These are phyloP conservation scores for Philantomba maxwellii DNA, from an alignment of 2,113 vertebrate genomes.

Conservation along the genomic window DNA sequence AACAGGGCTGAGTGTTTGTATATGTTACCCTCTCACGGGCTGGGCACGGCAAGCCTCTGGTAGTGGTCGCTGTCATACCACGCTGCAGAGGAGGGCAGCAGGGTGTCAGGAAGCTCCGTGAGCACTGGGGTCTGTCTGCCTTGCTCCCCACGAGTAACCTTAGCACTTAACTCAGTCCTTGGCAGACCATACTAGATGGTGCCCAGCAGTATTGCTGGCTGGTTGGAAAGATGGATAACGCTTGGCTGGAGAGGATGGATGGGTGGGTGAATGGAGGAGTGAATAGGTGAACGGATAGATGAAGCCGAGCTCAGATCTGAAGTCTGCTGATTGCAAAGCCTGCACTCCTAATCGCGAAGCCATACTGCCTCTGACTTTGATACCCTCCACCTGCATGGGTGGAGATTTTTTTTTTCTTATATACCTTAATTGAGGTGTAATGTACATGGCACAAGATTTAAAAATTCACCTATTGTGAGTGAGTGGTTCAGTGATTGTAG, in stretches of 20 bases:
- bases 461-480: background rate
- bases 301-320: background rate
- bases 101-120: background rate
- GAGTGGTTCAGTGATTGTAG: background rate
- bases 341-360: background rate
- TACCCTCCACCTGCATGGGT: background rate
- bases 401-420: background rate
- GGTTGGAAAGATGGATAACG: background rate
- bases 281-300: accelerated
- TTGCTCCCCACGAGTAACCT: background rate
- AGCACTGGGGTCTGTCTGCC: background rate
- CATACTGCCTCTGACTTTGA: background rate
- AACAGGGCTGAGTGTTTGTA: background rate
- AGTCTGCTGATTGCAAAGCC: background rate
- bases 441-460: background rate
- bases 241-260: background rate
- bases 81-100: background rate
- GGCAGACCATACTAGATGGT: accelerated
- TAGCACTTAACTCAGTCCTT: background rate
- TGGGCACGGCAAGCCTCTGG: background rate
- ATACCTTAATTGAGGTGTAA: background rate
- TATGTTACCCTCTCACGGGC: accelerated
- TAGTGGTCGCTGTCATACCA: background rate
- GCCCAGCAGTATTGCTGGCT: background rate
- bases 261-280: background rate